phyloP scores from a whole-genome alignment of 2,797 vertebrate species.

The Dromococcyx pavoninus region DNA sequence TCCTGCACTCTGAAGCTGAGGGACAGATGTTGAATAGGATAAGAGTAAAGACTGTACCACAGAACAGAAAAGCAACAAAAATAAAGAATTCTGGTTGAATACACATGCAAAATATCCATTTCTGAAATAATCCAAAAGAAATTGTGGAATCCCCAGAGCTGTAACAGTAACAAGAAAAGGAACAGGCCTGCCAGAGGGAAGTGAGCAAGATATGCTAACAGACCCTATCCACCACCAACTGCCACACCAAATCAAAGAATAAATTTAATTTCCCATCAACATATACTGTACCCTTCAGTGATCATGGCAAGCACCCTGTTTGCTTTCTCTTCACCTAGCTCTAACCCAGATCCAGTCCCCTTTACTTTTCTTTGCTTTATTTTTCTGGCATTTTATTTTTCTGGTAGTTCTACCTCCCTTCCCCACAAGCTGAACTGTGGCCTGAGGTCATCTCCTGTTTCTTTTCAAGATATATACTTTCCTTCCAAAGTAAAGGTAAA shows the following conservation, averaged over 20 bases:
- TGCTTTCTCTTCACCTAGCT: not conserved
- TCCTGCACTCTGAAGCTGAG: not conserved
- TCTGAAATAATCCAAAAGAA: not conserved
- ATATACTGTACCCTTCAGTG: not conserved
- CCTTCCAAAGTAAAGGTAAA: constrained; percentile 10
- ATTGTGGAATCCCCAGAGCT: not conserved
- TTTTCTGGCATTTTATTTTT: not conserved
- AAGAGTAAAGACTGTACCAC: not conserved
- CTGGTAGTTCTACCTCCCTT: not conserved
- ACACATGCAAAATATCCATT: not conserved
- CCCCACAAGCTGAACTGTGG: not conserved
- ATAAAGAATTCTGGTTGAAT: not conserved
- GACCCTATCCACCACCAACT: not conserved
- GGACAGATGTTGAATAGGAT: not conserved
- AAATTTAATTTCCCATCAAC: not conserved
- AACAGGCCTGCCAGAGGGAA: not conserved
- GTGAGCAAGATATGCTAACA: not conserved
- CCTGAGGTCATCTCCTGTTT: not conserved
- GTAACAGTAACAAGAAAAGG: not conserved
- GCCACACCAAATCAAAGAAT: not conserved
- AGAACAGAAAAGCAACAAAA: not conserved
- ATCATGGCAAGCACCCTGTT: not conserved
- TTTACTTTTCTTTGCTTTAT: not conserved
- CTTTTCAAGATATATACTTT: not conserved
- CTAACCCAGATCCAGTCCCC: not conserved